Percentiles rank a stretch among this genome's conserved stretches.
Conservation (phyloP, 30 jellyfish, hydroid and myxozoan genomes). For the Hydractinia symbiolongicarpus region DNA sequence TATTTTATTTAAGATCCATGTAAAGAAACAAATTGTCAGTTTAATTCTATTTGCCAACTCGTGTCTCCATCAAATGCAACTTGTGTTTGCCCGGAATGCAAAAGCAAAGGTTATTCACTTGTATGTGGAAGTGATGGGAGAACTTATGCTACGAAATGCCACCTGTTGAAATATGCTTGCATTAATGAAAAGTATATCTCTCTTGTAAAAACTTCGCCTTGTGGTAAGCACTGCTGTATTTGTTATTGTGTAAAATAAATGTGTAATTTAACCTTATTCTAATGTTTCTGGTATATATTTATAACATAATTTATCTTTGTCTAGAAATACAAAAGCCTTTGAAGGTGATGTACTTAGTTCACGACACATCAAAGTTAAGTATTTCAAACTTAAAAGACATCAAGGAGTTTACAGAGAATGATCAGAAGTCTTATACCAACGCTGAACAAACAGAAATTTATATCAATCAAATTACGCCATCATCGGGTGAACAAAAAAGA, state of each 20-base stretch:
- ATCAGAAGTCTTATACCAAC: neutral
- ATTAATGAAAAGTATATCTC: constrained; percentile 21
- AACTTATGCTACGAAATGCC: constrained; percentile 71
- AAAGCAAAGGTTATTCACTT: constrained; percentile 34
- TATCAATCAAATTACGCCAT: no score
- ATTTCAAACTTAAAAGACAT: neutral
- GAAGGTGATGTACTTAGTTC: neutral
- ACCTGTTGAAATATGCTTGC: constrained; percentile 48
- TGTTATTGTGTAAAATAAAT: neutral
- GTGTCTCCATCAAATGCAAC: neutral
- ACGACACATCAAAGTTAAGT: neutral
- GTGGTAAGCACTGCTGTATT: constrained; percentile 46
- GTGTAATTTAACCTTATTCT: no score
- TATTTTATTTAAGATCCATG: neutral
- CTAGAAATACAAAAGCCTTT: neutral
- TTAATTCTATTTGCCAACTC: neutral
- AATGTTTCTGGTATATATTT: neutral
- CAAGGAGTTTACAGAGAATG: neutral
- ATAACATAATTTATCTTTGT: neutral
- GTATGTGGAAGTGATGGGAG: constrained; percentile 82
- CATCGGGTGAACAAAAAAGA: no score
- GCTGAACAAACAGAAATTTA: neutral
- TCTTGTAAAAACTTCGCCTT: constrained; percentile 48
- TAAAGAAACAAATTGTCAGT: neutral
- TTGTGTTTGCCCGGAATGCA: constrained; percentile 56